Base-by-base conservation (phyloP, 1,140 invertebrate species). In the Manduca sexta region DNA sequence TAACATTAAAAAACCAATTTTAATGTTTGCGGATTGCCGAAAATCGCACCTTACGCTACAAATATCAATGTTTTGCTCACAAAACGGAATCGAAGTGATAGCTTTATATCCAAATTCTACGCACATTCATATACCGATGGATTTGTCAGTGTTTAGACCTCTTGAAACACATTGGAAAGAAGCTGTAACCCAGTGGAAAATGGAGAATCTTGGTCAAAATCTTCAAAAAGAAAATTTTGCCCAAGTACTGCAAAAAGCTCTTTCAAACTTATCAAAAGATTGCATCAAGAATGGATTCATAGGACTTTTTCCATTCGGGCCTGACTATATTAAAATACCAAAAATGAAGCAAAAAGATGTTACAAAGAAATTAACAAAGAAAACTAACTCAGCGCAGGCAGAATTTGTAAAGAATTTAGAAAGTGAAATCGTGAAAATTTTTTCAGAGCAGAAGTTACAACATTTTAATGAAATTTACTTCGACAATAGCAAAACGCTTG, bases 121-220 rank as follows among this genome's bases (percentile, higher is more conserved):
- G n/a, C n/a, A n/a, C n/a, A n/a, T n/a, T n/a, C n/a, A n/a, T n/a
- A n/a, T n/a, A n/a, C n/a, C n/a, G n/a, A n/a, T n/a, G n/a, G n/a
- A n/a, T n/a, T n/a, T n/a, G n/a, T n/a, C n/a, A n/a, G n/a, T n/a
- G n/a, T n/a, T n/a, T n/a, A n/a, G n/a, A n/a, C n/a, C n/a, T n/a
- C n/a, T n/a, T n/a, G 29, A 30, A 11, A 30, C 17, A 38, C 34
- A 34, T 15, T 79, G 71, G 61, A 71, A 54, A 47, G 63, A 64
- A 44, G 52, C 41, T 17, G 65, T 80, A 3, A 49, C 21, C 7
- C 11, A 66, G n/a, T 78, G 56, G 50, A 53, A 57, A 49, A 44
- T 54, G 26, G 46, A 58, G n/a, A 56, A 56, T 12, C 14, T 56
- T n/a, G 52, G 42, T 0, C 14, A 54, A 39, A 47, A 50, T 12